These are phyloP conservation scores for Micropterix aruncella DNA, from an alignment of 2,888 invertebrate genomes.

Conservation along the genomic window DNA sequence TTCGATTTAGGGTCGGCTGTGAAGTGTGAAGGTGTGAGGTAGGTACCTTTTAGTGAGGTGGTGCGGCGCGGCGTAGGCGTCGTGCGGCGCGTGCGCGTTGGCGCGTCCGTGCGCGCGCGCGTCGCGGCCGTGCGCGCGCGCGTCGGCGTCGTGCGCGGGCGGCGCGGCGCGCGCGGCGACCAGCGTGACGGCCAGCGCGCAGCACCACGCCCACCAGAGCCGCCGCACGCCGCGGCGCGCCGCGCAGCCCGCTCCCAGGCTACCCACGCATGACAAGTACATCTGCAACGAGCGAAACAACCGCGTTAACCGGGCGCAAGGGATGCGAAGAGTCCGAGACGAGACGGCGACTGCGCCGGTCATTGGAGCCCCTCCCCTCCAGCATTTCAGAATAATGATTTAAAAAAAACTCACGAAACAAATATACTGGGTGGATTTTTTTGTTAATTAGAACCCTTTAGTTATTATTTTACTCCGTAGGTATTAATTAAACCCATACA, in stretches of 20 bases:
- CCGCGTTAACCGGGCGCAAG: too few relatives aligned
- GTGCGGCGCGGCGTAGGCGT: conserved; percentile 6
- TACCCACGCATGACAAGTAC: background rate
- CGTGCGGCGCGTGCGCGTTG: conserved; percentile 3
- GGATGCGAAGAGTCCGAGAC: too few relatives aligned
- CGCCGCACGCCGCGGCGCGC: conserved; percentile 24
- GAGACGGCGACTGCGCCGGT: too few relatives aligned
- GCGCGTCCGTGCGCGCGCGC: background rate
- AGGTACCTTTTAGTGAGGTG: conserved; percentile 14
- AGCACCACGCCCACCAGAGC: conserved; percentile 16
- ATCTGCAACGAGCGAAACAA: background rate
- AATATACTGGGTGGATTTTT: too few relatives aligned
- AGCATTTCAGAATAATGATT: too few relatives aligned
- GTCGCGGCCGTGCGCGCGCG: conserved; percentile 5
- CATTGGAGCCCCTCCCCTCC: too few relatives aligned
- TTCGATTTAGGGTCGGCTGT: too few relatives aligned
- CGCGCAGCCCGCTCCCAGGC: conserved; percentile 11
- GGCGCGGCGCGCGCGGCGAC: background rate
- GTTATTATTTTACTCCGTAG: too few relatives aligned
- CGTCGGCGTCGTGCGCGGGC: background rate
- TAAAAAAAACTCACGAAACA: too few relatives aligned
- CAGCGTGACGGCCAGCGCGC: conserved; percentile 5
- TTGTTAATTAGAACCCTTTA: too few relatives aligned
- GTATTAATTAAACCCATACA: too few relatives aligned
- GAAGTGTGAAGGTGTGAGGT: too few relatives aligned